Evolutionary conservation across 2,113 vertebrate species (phyloP).

Genomic region (Dicerorhinus sumatrensis): DNA sequence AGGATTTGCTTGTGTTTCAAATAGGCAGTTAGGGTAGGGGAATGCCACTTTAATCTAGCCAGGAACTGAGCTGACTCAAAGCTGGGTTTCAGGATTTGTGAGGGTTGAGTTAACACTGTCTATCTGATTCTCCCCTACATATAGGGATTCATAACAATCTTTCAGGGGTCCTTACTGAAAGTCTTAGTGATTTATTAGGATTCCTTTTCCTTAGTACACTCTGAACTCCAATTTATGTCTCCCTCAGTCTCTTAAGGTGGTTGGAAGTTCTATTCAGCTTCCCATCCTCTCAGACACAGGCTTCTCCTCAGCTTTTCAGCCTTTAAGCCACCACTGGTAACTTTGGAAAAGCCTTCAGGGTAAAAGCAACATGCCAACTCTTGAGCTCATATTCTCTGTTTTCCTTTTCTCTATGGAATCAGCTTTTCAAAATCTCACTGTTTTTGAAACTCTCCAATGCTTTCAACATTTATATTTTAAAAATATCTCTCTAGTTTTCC

Average conservation of each 20-base stretch:
- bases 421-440: slow-evolving; percentile 5
- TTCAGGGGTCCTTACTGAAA: not conserved
- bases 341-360: not conserved
- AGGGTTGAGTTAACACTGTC: not conserved
- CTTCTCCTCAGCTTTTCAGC: not conserved
- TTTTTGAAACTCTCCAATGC: not conserved
- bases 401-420: not conserved
- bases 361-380: not conserved
- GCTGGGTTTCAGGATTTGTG: not conserved
- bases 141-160: not conserved
- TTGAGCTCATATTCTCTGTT: not conserved
- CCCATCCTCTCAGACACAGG: not conserved
- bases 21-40: not conserved
- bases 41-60: not conserved
- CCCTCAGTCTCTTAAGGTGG: not conserved
- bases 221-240: not conserved
- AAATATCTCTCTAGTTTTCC: not conserved
- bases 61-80: not conserved
- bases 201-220: not conserved
- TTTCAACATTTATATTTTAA: not conserved
- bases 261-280: not conserved
- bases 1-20: not conserved
- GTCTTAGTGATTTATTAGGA: not conserved
- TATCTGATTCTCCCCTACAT: not conserved
- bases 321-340: not conserved